Evolutionary conservation across 1,140 invertebrate genomes (phyloP), one percentile per base, ranked within the genome.

Genomic region (Sycobia sp.): DNA sequence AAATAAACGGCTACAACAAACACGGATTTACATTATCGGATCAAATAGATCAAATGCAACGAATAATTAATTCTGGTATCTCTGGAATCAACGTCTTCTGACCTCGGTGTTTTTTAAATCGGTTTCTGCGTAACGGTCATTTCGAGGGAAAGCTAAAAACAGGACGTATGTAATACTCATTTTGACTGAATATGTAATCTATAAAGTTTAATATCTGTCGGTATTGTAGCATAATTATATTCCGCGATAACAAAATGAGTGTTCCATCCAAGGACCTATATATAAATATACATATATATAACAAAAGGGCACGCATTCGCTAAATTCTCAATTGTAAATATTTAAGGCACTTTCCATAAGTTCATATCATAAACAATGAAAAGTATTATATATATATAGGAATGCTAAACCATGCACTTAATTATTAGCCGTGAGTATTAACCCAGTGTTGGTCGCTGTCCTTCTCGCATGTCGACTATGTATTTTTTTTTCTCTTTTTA

Each of bases 391-490:
- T n/a, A n/a, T n/a, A n/a, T n/a, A n/a, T n/a, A n/a, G n/a, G n/a
- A n/a, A n/a, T n/a, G n/a, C n/a, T n/a, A n/a, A n/a, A n/a, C n/a
- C n/a, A n/a, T n/a, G n/a, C n/a, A n/a, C n/a, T n/a, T n/a, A 47
- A 47, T 3, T 7, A 38, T 46, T n/a, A 20, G 27, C 38, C 53
- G 27, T 64, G 20, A 51, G 23, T 51, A 51, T 58, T 55, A 51
- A 57, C 39, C 25, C 53, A 54, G 39, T 41, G 39, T 44, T 62
- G 51, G 60, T 62, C 60, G 60, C 60, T 62, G 60, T 66, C 59
- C 63, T 65, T 74, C 62, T 73, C 67, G 76, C 76, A 76, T 77
- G 74, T 77, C 74, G 71, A 67, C 41, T 56, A 55, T 25, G 36
- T 27, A 39, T 39, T 54, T n/a, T 13, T 27, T 22, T 18, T 54